Percentiles rank a stretch among this genome's conserved stretches.
Conservation (phyloP, 2,113 vertebrate species). For the Lichenostomus cassidix region DNA sequence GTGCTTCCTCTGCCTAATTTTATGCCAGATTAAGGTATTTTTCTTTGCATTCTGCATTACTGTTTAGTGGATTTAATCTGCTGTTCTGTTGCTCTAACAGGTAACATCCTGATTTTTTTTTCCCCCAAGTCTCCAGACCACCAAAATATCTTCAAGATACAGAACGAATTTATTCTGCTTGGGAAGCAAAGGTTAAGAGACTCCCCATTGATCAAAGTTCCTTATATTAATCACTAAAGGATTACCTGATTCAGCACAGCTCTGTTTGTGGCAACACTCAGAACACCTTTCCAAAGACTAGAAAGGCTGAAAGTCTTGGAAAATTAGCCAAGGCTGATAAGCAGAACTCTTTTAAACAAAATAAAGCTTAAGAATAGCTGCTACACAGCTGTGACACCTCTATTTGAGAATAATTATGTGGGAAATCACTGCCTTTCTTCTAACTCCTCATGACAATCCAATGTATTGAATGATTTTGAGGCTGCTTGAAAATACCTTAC, state of each 20-base stretch:
- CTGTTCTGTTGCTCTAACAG: neutral
- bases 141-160: neutral
- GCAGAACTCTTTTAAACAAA: neutral
- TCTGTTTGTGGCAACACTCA: neutral
- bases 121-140: neutral
- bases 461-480: neutral
- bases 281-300: neutral
- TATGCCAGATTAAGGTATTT: neutral
- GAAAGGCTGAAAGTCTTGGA: neutral
- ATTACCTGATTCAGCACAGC: neutral
- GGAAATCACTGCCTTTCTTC: neutral
- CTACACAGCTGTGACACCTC: neutral
- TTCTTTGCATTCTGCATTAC: neutral
- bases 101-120: neutral
- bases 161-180: neutral
- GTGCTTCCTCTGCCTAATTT: neutral
- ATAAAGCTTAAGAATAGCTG: neutral
- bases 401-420: neutral
- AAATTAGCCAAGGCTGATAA: neutral
- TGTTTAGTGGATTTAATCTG: neutral
- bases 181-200: slow-evolving; percentile 33
- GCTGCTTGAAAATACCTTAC: neutral
- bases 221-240: neutral
- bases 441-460: neutral
- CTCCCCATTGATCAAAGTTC: slow-evolving; percentile 28